A percentile compares a stretch with the other conserved stretches of the same genome.
These are phyloP conservation scores for Anguilla obscura DNA, from an alignment of 2,797 vertebrate genomes.

Conservation along the genomic window DNA sequence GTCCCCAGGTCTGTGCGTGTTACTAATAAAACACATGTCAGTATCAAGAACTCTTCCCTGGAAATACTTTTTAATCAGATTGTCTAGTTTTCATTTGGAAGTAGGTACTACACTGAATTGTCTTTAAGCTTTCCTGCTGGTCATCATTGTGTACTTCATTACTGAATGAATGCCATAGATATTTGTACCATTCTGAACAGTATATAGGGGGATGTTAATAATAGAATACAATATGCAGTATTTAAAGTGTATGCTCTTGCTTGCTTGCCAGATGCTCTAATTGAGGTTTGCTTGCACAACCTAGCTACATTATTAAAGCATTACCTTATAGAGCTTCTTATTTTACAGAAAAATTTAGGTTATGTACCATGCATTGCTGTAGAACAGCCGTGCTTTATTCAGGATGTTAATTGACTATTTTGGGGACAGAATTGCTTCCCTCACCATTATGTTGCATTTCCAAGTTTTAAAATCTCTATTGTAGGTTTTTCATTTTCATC, in stretches of 20 bases:
- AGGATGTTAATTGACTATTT: neutral
- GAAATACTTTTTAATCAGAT: slow-evolving; percentile 48
- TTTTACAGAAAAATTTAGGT: neutral
- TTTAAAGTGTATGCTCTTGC: neutral
- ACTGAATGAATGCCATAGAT: neutral
- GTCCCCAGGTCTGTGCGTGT: slow-evolving; percentile 72
- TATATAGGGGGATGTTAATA: neutral
- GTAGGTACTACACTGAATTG: neutral
- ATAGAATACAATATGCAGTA: neutral
- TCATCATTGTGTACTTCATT: neutral
- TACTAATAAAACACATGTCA: slow-evolving; percentile 80
- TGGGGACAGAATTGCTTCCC: neutral
- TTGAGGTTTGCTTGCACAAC: neutral
- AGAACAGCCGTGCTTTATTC: neutral
- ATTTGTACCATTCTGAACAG: neutral
- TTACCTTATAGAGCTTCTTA: neutral
- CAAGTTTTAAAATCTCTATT: neutral
- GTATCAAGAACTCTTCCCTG: slow-evolving; percentile 61
- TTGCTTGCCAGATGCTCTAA: neutral
- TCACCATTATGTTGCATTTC: neutral
- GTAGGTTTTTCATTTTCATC: neutral
- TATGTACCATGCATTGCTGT: neutral
- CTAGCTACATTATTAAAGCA: neutral
- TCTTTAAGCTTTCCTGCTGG: neutral
- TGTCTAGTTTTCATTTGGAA: slow-evolving; percentile 17